phyloP scores from a whole-genome alignment of 2,113 vertebrate genomes.

The Rhegmatorhina hoffmannsi region DNA sequence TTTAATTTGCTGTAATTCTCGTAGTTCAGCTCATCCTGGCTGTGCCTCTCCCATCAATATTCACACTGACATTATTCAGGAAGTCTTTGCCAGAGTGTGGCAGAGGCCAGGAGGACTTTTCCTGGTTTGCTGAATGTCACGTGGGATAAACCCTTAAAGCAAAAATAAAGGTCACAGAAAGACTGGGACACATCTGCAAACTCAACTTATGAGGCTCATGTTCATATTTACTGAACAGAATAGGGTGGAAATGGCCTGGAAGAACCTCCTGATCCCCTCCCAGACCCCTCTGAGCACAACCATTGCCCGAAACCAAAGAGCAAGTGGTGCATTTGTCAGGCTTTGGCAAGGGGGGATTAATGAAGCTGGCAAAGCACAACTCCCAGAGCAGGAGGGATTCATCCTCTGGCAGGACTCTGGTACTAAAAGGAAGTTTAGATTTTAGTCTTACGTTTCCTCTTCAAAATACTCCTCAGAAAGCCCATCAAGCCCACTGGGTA shows the following conservation, averaged over 20 bases:
- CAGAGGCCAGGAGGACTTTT: background rate
- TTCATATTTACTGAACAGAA: background rate
- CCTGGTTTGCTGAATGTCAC: rapidly evolving
- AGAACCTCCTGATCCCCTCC: background rate
- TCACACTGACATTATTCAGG: rapidly evolving
- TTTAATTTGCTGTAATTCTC: background rate
- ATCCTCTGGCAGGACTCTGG: background rate
- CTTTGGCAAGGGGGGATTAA: background rate
- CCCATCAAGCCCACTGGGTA: background rate
- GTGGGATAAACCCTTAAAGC: background rate
- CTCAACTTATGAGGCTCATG: rapidly evolving
- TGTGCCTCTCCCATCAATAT: rapidly evolving
- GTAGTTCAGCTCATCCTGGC: rapidly evolving
- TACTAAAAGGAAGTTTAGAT: background rate
- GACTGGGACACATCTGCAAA: background rate
- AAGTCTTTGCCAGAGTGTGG: background rate
- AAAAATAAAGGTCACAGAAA: background rate
- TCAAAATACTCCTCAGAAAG: background rate
- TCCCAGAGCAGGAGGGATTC: background rate
- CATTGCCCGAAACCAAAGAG: background rate
- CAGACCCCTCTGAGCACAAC: background rate
- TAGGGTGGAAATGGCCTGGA: background rate
- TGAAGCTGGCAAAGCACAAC: background rate
- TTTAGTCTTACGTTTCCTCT: background rate
- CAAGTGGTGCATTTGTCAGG: background rate